A percentile compares a stretch with the other conserved stretches of the same genome.
Conservation (phyloP, 2,797 vertebrate species). For the Crocidura indochinensis region DNA sequence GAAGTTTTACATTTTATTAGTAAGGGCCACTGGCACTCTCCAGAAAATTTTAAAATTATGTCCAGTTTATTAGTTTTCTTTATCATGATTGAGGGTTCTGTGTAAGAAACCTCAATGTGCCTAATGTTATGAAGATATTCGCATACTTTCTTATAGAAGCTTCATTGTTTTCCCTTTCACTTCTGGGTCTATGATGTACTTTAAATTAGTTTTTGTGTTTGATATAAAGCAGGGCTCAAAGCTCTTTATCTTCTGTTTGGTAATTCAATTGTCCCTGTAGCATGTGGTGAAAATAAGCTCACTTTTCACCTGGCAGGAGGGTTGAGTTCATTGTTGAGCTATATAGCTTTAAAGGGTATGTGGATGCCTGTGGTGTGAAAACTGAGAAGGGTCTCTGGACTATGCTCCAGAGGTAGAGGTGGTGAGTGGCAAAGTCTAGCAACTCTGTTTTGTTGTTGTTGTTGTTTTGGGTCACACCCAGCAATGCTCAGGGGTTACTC, state of each 20-base stretch:
- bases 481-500: too few relatives aligned
- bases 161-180: slow-evolving; percentile 43
- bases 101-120: slow-evolving; percentile 8
- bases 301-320: background rate
- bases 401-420: background rate
- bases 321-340: background rate
- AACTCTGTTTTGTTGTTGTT: background rate
- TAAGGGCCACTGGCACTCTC: too few relatives aligned
- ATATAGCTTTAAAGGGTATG: background rate
- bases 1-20: too few relatives aligned
- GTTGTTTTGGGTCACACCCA: too few relatives aligned
- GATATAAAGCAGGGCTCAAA: background rate
- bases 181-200: background rate
- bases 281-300: slow-evolving; percentile 6
- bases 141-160: background rate
- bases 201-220: slow-evolving; percentile 46
- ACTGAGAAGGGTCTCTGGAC: background rate
- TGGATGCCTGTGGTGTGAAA: background rate
- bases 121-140: slow-evolving; percentile 13
- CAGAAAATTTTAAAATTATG: background rate
- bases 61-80: slow-evolving; percentile 5
- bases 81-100: background rate
- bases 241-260: background rate
- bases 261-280: background rate
- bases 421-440: background rate